Evolutionary conservation across 1,140 invertebrate genomes (phyloP).

Genomic region (Magallana ariakensis): DNA sequence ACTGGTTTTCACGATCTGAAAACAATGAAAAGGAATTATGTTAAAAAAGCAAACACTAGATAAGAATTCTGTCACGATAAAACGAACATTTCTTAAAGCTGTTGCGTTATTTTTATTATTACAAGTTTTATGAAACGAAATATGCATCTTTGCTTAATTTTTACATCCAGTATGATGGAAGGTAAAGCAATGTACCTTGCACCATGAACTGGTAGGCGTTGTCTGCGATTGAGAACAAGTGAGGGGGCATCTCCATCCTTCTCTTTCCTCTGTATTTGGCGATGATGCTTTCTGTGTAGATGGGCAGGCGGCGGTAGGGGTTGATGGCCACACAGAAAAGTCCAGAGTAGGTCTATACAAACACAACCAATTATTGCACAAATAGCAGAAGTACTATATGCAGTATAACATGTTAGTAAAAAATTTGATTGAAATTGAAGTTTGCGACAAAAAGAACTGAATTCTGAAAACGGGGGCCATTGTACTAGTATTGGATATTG

Average conservation of each 20-base stretch:
- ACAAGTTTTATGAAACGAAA: no score
- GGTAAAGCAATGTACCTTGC: slow-evolving; percentile 32
- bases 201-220: slow-evolving; percentile 74
- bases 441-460: no score
- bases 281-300: slow-evolving; percentile 90
- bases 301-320: slow-evolving; percentile 99
- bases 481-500: no score
- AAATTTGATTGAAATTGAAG: no score
- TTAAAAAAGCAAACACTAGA: background rate
- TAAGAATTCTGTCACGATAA: no score
- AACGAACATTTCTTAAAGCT: no score
- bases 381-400: no score
- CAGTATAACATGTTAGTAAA: no score
- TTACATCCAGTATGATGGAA: no score
- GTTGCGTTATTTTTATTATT: no score
- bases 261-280: slow-evolving; percentile 97
- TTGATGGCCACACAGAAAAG: slow-evolving; percentile 99
- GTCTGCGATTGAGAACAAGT: slow-evolving; percentile 75
- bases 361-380: background rate
- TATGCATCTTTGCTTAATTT: no score
- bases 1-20: slow-evolving; percentile 29
- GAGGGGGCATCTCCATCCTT: slow-evolving; percentile 74
- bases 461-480: no score
- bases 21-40: background rate
- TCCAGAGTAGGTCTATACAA: slow-evolving; percentile 96